A percentile compares a stretch with the other conserved stretches of the same genome.
These are phyloP conservation scores for Drosophila meridiana DNA, from an alignment of 2,888 invertebrate genomes.

Conservation along the genomic window DNA sequence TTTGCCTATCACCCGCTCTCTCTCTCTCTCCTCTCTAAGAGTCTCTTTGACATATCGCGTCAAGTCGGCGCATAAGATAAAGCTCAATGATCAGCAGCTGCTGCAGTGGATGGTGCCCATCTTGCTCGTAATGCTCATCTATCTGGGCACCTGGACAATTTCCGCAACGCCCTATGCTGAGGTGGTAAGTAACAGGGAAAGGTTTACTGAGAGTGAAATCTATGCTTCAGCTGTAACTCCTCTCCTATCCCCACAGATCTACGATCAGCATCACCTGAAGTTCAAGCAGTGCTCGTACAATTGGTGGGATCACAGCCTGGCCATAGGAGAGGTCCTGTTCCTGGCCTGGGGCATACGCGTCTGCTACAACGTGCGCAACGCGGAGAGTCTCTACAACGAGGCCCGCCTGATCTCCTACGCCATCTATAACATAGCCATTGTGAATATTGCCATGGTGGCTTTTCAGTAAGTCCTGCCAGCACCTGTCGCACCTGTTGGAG, in stretches of 20 bases:
- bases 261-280: conserved; percentile 90
- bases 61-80: conserved; percentile 96
- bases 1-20: background rate
- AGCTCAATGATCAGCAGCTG: conserved; percentile 95
- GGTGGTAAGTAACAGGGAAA: conserved; percentile 86
- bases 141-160: conserved; percentile 95
- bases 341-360: conserved; percentile 94
- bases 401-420: conserved; percentile 96
- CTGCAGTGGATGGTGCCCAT: conserved; percentile 97
- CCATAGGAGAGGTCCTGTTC: conserved; percentile 92
- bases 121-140: conserved; percentile 94
- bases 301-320: conserved; percentile 97
- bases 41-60: conserved; percentile 96
- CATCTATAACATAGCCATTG: conserved; percentile 96
- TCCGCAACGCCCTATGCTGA: conserved; percentile 94
- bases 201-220: background rate
- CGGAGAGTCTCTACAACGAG: conserved; percentile 96
- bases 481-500: background rate
- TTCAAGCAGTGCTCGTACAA: conserved; percentile 96
- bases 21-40: conserved; percentile 85
- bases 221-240: background rate
- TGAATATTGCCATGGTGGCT: conserved; percentile 96
- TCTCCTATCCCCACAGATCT: conserved; percentile 86
- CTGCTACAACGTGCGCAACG: conserved; percentile 94
- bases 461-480: conserved; percentile 91